These are phyloP conservation scores for Diploptera punctata DNA, from an alignment of 2,888 invertebrate genomes.

Conservation along the genomic window DNA sequence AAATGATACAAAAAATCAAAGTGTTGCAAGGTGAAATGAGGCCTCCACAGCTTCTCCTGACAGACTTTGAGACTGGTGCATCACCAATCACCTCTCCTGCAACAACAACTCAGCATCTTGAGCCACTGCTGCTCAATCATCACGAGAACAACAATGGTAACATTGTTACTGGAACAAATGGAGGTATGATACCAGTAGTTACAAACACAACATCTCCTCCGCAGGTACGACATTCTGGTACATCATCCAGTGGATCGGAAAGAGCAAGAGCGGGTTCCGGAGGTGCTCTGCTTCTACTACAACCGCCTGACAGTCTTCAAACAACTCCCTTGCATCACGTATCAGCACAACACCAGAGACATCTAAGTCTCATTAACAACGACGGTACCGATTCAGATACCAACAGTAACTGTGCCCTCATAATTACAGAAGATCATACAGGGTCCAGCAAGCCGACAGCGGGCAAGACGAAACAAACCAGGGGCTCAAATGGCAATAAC, in stretches of 20 bases:
- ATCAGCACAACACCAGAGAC: slow-evolving; percentile 51
- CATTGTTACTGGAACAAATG: slow-evolving; percentile 2
- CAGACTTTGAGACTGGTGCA: slow-evolving; percentile 29
- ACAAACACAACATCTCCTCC: not conserved
- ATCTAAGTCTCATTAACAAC: slow-evolving; percentile 45
- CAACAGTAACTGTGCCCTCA: slow-evolving; percentile 63
- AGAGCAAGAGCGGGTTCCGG: slow-evolving; percentile 45
- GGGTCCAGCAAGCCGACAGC: slow-evolving; percentile 34
- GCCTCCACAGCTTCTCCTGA: slow-evolving; percentile 35
- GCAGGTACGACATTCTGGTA: not conserved
- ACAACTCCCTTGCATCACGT: slow-evolving; percentile 45
- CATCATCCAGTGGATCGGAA: not conserved
- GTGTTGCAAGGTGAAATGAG: slow-evolving; percentile 71
- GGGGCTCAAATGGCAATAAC: slow-evolving; percentile 67
- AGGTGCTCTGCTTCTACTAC: slow-evolving; percentile 51
- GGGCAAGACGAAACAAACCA: slow-evolving; percentile 53
- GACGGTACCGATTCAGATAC: slow-evolving; percentile 65
- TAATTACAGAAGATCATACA: slow-evolving; percentile 45
- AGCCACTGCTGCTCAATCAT: slow-evolving; percentile 43
- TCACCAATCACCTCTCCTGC: slow-evolving; percentile 29
- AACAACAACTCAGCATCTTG: slow-evolving; percentile 49
- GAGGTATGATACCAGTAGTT: slow-evolving; percentile 13
- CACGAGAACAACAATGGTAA: slow-evolving; percentile 40
- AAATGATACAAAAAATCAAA: slow-evolving; percentile 91
- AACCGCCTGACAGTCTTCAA: slow-evolving; percentile 48